Evolutionary conservation across 2,797 vertebrate species (phyloP).

Genomic region (Graptemys geographica): DNA sequence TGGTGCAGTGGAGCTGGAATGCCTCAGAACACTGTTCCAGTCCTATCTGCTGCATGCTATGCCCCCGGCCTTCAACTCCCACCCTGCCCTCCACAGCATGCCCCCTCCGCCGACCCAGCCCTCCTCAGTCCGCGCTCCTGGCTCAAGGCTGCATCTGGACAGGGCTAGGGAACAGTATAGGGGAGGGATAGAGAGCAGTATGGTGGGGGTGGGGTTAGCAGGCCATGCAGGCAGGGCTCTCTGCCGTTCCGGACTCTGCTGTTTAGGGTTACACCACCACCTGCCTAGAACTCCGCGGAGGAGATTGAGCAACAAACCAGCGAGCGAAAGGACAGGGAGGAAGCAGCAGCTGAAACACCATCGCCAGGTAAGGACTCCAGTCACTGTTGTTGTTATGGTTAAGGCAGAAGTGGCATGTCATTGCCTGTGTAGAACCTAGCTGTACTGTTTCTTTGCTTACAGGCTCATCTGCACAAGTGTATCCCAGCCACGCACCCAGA

Average conservation of each 20-base stretch:
- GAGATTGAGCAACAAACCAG: not conserved
- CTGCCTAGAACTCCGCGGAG: not conserved
- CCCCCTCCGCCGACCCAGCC: no score
- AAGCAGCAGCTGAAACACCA: not conserved
- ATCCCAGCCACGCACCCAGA: not conserved
- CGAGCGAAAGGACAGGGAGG: not conserved
- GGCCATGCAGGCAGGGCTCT: not conserved
- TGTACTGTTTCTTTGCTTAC: not conserved
- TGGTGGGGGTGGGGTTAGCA: not conserved
- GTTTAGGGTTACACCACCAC: not conserved
- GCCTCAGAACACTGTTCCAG: no score
- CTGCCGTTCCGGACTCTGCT: not conserved
- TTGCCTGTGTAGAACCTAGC: not conserved
- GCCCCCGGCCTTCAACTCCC: no score
- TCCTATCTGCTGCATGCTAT: no score
- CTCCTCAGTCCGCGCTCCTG: no score
- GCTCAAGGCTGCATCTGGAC: no score
- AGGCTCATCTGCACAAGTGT: not conserved
- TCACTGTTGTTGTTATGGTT: not conserved
- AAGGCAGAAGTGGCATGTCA: not conserved
- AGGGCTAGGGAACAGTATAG: no score
- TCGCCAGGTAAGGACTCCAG: not conserved
- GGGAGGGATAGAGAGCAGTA: no score
- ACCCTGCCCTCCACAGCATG: no score
- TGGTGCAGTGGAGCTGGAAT: no score